A percentile compares a stretch with the other conserved stretches of the same genome.
These are phyloP conservation scores for Drosophila dunni DNA, from an alignment of 1,140 invertebrate genomes.

Conservation along the genomic window DNA sequence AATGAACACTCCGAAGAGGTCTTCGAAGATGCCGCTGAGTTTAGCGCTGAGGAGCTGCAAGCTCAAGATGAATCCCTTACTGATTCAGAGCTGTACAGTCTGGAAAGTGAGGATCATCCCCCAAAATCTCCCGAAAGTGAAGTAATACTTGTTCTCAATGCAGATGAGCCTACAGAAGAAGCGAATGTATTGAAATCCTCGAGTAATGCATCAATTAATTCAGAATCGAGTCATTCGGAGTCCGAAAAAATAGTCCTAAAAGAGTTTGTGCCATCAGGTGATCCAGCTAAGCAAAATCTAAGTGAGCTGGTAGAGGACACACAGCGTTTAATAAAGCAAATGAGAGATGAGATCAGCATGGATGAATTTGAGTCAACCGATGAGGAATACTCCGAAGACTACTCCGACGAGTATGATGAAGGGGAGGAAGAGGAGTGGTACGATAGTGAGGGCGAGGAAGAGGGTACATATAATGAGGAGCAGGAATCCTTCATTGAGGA, in stretches of 20 bases:
- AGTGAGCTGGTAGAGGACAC: conserved; percentile 87
- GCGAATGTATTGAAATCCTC: conserved; percentile 36
- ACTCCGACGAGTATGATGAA: conserved; percentile 84
- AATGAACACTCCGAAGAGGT: conserved; percentile 57
- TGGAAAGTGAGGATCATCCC: conserved; percentile 57
- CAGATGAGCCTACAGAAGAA: conserved; percentile 13
- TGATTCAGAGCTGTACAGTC: conserved; percentile 71
- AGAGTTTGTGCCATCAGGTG: conserved; percentile 75
- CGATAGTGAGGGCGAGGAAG: conserved; percentile 85
- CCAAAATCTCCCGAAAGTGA: conserved; percentile 51
- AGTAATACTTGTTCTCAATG: conserved; percentile 34
- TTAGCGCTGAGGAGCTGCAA: conserved; percentile 38
- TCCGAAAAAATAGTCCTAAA: conserved; percentile 47
- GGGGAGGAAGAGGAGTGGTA: conserved; percentile 85
- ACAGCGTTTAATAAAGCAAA: conserved; percentile 87
- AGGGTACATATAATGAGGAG: conserved; percentile 67
- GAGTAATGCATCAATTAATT: conserved; percentile 54
- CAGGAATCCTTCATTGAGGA: conserved; percentile 58
- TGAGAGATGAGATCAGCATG: conserved; percentile 87
- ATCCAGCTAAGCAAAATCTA: conserved; percentile 85
- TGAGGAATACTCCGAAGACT: conserved; percentile 85
- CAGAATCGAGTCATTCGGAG: conserved; percentile 55
- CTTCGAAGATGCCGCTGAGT: conserved; percentile 72
- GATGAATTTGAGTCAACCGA: conserved; percentile 86
- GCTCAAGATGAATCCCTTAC: conserved; percentile 56